Base-by-base conservation (phyloP, 2,888 invertebrate genomes). In the Drosophila maculinotata region DNA sequence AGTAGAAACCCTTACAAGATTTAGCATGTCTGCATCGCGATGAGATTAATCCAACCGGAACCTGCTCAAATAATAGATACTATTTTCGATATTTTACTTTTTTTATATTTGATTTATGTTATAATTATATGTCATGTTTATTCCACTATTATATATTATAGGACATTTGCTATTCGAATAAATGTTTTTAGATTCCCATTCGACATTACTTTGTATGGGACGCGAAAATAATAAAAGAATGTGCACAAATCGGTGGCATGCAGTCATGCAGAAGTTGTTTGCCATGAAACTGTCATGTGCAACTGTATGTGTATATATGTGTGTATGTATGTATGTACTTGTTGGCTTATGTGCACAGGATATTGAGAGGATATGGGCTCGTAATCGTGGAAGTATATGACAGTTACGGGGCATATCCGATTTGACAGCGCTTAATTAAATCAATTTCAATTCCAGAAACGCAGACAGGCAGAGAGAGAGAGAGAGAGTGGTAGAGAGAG, bases 381-480 rank as follows among this genome's bases (percentile, higher is more conserved):
- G 41, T 71, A 72, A 60, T 49, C 39, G 42, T 17, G 20, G 31
- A 12, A 20, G 57, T 67, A 67, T 47, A 62, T 48, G 26, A 39
- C 30, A 33, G 26, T 44, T 49, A 26, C 20, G 17, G 14, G 10
- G 31, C 15, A 39, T 35, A 39, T 69, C 30, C 52, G 42, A 53
- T 59, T 51, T 64, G 14, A 28, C 57, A 53, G 33, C 20, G 63
- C 42, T 45, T 69, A 68, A 76, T 79, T 75, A 60, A 74, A 70
- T 66, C 63, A 53, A 49, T 67, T 41, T 45, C 36, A 48, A 39
- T 33, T 20, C 38, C 3, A 14, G 14, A 17, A 8, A 14, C 1
- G 3, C 8, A 23, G 30, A 20, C n/a, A 8, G 38, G 1, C 0
- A 8, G 36, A 36, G 9, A n/a, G n/a, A 6, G 9, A 1, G 3